Evolutionary conservation across 2,113 vertebrate species (phyloP).

Genomic region (Rhinolophus ferrumequinum): DNA sequence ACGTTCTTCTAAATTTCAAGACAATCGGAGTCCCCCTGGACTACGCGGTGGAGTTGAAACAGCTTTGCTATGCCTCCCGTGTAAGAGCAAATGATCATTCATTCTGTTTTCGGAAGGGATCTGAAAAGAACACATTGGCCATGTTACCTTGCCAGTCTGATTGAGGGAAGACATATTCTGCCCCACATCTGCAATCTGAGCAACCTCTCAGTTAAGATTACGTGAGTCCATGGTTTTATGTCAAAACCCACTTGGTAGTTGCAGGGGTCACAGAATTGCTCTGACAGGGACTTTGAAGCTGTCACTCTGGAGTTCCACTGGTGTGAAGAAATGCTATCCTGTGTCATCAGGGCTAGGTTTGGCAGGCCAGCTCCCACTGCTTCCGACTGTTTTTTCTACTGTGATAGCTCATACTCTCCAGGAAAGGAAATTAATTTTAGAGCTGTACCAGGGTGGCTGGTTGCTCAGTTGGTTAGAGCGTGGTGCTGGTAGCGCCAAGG

Average conservation of each 20-base stretch:
- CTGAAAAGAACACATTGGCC: neutral
- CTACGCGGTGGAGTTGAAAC: neutral
- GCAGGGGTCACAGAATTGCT: too few relatives aligned
- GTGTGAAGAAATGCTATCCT: neutral
- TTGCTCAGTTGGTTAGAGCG: too few relatives aligned
- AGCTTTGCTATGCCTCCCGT: neutral
- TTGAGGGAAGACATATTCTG: too few relatives aligned
- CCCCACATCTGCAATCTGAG: too few relatives aligned
- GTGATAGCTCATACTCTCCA: neutral
- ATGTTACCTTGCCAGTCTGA: too few relatives aligned
- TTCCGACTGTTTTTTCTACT: neutral
- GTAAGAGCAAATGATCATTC: neutral
- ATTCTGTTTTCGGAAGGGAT: neutral
- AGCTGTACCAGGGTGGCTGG: too few relatives aligned
- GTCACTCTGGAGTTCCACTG: neutral
- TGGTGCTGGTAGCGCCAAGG: too few relatives aligned
- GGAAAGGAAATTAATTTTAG: slow-evolving; percentile 41
- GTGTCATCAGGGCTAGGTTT: neutral
- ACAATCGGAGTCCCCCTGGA: neutral
- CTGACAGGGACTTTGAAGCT: neutral
- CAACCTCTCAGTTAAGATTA: neutral
- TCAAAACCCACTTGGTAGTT: neutral
- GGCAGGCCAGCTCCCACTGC: neutral
- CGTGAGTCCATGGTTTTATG: neutral
- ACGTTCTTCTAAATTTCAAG: neutral